Base-by-base conservation (phyloP, 2,113 vertebrate species). In the Cichladusa arquata region DNA sequence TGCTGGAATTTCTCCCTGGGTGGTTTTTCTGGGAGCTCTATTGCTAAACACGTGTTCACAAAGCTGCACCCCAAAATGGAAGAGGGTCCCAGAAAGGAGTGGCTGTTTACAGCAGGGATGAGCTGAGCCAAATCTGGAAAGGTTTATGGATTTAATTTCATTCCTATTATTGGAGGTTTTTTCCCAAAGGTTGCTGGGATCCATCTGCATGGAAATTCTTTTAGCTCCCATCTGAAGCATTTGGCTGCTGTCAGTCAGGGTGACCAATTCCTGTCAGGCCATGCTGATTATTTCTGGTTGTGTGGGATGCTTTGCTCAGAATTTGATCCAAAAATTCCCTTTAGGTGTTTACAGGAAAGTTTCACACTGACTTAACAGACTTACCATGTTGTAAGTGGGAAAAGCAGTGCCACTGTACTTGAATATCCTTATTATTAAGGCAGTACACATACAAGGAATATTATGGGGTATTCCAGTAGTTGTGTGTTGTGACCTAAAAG, bases 131-230 rank as follows among this genome's bases (percentile, higher is more conserved):
- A 25, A 36, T 48, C 11, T 62, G 56, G 65, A 29, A 19, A 33
- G 8, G 14, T 29, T 61, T 69, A 20, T 57, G 18, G 20, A 23
- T 93, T 74, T 19, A 34, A 73, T 28, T 50, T 74, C 2, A 6
- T 54, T 50, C 9, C 56, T 92, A 0, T 66, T 73, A 11, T 8
- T 58, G 64, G 58, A 56, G 38, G 14, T 31, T 73, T 88, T 88
- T 91, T 12, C 36, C 1, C 0, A 19, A 70, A 33, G 19, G 26
- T 77, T 51, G 2, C 29, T 31, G 0, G 0, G 29, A 14, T n/a
- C 12, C 25, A 18, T 14, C 47, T 91, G 28, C 17, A 2, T 38
- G n/a, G 61, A 18, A 47, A 9, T 70, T 25, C 8, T 15, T n/a
- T 9, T 6, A 12, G 28, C 45, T 72, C 16, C 19, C 12, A 8